Evolutionary conservation across 64 coral and sea anemone species (phyloP).

Genomic region (Orbicella faveolata): DNA sequence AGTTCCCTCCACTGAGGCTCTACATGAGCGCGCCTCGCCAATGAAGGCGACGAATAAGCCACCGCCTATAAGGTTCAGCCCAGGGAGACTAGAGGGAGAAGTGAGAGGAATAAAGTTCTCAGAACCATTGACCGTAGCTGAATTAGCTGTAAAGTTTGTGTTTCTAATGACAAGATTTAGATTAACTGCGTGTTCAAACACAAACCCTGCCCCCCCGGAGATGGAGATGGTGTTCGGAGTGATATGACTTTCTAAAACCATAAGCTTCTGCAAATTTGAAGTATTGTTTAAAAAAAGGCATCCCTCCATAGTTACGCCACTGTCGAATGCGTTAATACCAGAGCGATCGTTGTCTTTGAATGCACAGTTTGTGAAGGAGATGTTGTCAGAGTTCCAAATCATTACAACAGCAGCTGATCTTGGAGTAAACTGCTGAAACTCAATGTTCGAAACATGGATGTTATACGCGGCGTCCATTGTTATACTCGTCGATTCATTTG

Average conservation of each 20-base stretch:
- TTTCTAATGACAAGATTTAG: slow-evolving; percentile 43
- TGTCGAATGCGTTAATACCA: slow-evolving; percentile 74
- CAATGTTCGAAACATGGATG: slow-evolving; percentile 53
- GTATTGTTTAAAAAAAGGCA: slow-evolving; percentile 74
- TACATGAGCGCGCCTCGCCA: background rate
- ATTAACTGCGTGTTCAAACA: slow-evolving; percentile 24
- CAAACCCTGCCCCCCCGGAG: slow-evolving; percentile 49
- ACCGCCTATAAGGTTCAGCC: background rate
- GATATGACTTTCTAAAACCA: background rate
- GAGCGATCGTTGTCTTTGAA: slow-evolving; percentile 68
- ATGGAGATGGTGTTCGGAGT: slow-evolving; percentile 32
- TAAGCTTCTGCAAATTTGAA: slow-evolving; percentile 35
- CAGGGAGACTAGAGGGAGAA: background rate
- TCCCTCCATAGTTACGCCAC: slow-evolving; percentile 46
- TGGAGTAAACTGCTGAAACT: slow-evolving; percentile 62
- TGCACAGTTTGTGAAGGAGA: slow-evolving; percentile 59
- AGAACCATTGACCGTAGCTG: background rate
- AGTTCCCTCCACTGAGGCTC: background rate
- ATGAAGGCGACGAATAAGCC: background rate
- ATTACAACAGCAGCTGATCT: slow-evolving; percentile 46
- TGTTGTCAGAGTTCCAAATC: slow-evolving; percentile 58
- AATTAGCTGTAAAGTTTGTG: slow-evolving; percentile 57
- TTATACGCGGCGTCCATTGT: slow-evolving; percentile 41
- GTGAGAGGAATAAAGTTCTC: slow-evolving; percentile 12
- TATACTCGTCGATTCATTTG: background rate